Evolutionary conservation across 2,888 invertebrate genomes (phyloP), one percentile per base, ranked within the genome.

Genomic region (Coecobrya sp.): DNA sequence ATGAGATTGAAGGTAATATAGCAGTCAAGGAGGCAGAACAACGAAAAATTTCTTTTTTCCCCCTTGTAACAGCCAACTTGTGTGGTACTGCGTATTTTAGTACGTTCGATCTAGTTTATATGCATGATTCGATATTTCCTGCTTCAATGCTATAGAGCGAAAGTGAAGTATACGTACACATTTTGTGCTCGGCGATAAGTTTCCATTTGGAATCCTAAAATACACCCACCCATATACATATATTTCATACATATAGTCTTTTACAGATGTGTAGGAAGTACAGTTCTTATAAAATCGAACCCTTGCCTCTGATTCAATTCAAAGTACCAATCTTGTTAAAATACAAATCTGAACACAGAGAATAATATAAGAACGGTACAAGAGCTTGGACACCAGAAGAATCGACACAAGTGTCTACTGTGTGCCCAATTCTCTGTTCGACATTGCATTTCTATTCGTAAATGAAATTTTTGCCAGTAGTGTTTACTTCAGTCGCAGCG

Each of bases 101-200:
- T 36, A 36, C 36, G 36, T 36, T 36, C 36, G 30, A 81, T 22
- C 19, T 16, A 81, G 27, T 85, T 42, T 85, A 85, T 68, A 68
- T 68, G 22, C 5, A 22, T 52, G 27, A 86, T 59, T 86, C 86
- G 73, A 86, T 86, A 76, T 59, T 76, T 86, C 86, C 86, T 73
- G 68, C n/a, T 36, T 68, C 5, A 25, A 10, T 19, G 59, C 25
- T 27, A n/a, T 4, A 68, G 7, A 62, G 62, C 62, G 62, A 13
- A 62, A 62, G 62, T 62, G 22, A 25, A 25, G 62, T 62, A 19
- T 62, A 36, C 3, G 36, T 36, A 36, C 36, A 36, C 7, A 36
- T 7, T 4, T 36, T n/a, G n/a, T n/a, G n/a, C n/a, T n/a, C n/a
- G n/a, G n/a, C n/a, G n/a, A n/a, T n/a, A n/a, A n/a, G n/a, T n/a